Conservation (phyloP, 2,888 invertebrate species). For the Himalopsyche japonica region DNA sequence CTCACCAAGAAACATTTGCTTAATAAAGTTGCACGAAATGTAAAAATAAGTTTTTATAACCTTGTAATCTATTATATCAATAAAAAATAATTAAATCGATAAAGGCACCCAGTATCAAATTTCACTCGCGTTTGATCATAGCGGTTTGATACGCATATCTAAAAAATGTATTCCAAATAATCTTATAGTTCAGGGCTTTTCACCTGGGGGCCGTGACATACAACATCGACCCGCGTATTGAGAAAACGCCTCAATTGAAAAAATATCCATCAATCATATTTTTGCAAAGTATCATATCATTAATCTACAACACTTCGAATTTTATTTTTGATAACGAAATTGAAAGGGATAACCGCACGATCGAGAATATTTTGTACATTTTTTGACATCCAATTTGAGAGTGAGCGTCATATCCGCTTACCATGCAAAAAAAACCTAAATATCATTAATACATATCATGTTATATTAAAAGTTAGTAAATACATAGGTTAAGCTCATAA, state of each 20-base stretch:
- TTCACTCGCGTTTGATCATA: not conserved
- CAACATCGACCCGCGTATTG: not conserved
- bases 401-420: too few relatives aligned
- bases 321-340: constrained; percentile 2
- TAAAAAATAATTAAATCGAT: too few relatives aligned
- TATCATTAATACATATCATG: too few relatives aligned
- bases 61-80: too few relatives aligned
- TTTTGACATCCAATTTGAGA: not conserved
- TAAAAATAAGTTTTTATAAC: too few relatives aligned
- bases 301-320: constrained; percentile 12
- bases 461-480: too few relatives aligned
- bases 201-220: constrained; percentile 15
- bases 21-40: too few relatives aligned
- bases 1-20: too few relatives aligned
- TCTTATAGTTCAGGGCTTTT: constrained; percentile 12
- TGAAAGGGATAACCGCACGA: not conserved
- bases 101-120: not conserved
- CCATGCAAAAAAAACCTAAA: too few relatives aligned
- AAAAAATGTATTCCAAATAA: constrained; percentile 12
- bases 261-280: constrained; percentile 25
- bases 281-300: constrained; percentile 9
- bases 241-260: constrained; percentile 11
- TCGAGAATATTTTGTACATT: constrained; percentile 3
- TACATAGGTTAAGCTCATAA: too few relatives aligned
- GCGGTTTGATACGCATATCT: not conserved